These are phyloP conservation scores for Plagodis pulveraria DNA, from an alignment of 2,888 invertebrate species.

Conservation along the genomic window DNA sequence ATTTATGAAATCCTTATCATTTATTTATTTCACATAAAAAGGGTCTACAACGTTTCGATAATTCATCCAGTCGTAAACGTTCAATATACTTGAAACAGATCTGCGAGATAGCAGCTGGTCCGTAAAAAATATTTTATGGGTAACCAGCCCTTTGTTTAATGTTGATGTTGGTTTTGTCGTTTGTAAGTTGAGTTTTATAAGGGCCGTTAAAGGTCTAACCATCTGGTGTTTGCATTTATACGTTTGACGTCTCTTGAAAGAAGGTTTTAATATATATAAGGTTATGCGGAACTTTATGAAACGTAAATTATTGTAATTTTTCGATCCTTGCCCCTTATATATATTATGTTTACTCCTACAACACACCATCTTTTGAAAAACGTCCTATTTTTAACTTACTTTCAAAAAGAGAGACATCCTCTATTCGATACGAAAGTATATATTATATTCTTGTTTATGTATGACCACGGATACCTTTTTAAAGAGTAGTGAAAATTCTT, in stretches of 20 bases:
- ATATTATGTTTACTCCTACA: too few relatives aligned
- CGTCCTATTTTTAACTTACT: background rate
- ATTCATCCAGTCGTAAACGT: conserved; percentile 18
- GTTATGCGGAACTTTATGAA: too few relatives aligned
- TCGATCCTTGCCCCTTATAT: too few relatives aligned
- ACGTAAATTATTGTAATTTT: too few relatives aligned
- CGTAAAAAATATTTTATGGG: conserved; percentile 20
- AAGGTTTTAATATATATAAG: too few relatives aligned
- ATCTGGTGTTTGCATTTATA: conserved; percentile 16
- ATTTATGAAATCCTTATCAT: too few relatives aligned
- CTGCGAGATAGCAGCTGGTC: conserved; percentile 15
- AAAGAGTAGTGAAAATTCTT: too few relatives aligned
- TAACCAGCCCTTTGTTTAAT: conserved; percentile 20
- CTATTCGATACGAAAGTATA: background rate
- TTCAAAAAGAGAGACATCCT: background rate
- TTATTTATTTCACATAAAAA: background rate
- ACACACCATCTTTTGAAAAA: too few relatives aligned
- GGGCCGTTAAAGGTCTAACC: conserved; percentile 10
- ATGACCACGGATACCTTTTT: too few relatives aligned
- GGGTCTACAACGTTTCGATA: conserved; percentile 14
- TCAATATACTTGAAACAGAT: conserved; percentile 15
- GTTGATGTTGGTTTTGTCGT: conserved; percentile 27
- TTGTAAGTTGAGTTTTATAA: conserved; percentile 25
- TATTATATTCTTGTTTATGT: background rate
- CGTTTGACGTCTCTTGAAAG: background rate